These are phyloP conservation scores for Acanthiza pusilla DNA, from an alignment of 2,797 vertebrate species.

Conservation along the genomic window DNA sequence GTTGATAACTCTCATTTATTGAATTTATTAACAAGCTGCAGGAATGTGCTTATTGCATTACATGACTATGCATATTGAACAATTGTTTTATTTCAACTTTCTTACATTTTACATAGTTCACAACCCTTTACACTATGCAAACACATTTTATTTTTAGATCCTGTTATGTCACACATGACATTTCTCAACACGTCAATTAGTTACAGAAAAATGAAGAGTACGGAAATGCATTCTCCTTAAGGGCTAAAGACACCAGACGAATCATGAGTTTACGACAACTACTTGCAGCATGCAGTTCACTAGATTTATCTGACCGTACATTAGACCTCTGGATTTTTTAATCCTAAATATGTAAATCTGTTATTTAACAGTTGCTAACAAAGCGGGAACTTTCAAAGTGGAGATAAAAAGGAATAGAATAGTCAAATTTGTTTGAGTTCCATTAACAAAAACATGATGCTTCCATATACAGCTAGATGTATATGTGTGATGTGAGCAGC, in stretches of 20 bases:
- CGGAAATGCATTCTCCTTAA: background rate
- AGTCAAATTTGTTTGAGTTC: background rate
- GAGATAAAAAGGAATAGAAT: background rate
- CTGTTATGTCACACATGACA: background rate
- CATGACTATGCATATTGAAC: slow-evolving; percentile 17
- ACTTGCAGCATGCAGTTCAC: background rate
- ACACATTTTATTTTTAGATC: background rate
- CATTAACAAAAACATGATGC: background rate
- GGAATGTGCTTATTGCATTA: slow-evolving; percentile 12
- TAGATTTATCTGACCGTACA: background rate
- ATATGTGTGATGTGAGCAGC: background rate
- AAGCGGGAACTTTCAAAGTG: background rate
- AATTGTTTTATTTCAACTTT: background rate
- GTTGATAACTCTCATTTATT: slow-evolving; percentile 41
- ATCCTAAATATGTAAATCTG: background rate
- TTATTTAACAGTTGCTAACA: background rate
- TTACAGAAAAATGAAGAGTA: background rate
- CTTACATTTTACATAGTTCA: background rate
- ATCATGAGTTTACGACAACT: background rate
- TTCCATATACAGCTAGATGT: background rate
- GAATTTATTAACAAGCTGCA: slow-evolving; percentile 49
- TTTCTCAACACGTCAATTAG: background rate
- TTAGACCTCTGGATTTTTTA: background rate
- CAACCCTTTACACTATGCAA: background rate
- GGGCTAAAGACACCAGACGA: background rate